These are phyloP conservation scores for Gymnocypris eckloni DNA, from an alignment of 2,797 vertebrate genomes.

Conservation along the genomic window DNA sequence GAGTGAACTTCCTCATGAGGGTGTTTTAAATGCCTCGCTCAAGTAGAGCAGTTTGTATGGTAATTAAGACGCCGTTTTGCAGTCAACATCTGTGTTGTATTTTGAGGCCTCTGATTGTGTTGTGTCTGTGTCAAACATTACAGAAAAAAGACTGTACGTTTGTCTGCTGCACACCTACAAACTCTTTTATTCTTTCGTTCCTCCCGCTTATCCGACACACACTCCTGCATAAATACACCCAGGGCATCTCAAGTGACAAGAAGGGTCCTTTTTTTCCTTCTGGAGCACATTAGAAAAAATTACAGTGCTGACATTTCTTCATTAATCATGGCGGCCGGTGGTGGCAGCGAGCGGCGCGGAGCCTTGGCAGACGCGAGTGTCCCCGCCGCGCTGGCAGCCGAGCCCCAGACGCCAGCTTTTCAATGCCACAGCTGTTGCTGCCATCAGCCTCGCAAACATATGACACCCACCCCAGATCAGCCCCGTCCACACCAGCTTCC, in stretches of 20 bases:
- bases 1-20: conserved; percentile 92
- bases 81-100: conserved; percentile 89
- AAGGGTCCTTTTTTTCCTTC: conserved; percentile 67
- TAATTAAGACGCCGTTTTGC: conserved; percentile 97
- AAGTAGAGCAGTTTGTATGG: conserved; percentile 97
- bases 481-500: conserved; percentile 47
- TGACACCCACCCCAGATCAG: conserved; percentile 56
- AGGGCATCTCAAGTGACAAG: conserved; percentile 54
- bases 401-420: conserved; percentile 65
- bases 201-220: conserved; percentile 30
- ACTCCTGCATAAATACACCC: conserved; percentile 54
- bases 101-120: conserved; percentile 65
- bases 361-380: conserved; percentile 69
- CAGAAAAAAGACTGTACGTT: conserved; percentile 10
- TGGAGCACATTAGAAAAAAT: conserved; percentile 84
- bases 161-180: background rate
- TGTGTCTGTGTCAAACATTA: conserved; percentile 35
- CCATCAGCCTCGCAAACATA: conserved; percentile 66
- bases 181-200: conserved; percentile 10
- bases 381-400: conserved; percentile 62
- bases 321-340: conserved; percentile 88
- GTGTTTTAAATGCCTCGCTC: conserved; percentile 94
- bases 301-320: conserved; percentile 86
- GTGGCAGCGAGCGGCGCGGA: conserved; percentile 68
- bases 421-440: conserved; percentile 72